A percentile compares a stretch with the other conserved stretches of the same genome.
phyloP scores from a whole-genome alignment of 2,888 invertebrate genomes.

The Palloptera scutellata region DNA sequence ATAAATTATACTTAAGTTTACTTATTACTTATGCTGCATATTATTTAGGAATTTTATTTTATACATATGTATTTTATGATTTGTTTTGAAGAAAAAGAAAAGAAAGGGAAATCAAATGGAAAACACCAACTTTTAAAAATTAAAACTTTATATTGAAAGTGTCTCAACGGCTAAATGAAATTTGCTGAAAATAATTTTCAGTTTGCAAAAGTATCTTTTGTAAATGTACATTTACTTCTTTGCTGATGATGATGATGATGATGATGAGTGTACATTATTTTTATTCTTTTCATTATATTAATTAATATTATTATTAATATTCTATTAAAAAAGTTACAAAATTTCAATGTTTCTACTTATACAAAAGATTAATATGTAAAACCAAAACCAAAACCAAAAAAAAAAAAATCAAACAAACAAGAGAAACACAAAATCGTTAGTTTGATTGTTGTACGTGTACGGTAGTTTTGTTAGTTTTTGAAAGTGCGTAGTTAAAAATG shows the following conservation, averaged over 20 bases:
- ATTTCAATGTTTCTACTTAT: too few species aligned
- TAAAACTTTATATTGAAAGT: slow-evolving; percentile 42
- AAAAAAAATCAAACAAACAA: too few species aligned
- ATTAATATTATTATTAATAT: slow-evolving; percentile 14
- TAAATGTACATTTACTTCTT: too few species aligned
- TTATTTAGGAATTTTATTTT: too few species aligned
- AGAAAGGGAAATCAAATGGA: slow-evolving; percentile 5
- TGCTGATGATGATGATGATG: too few species aligned
- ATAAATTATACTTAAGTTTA: too few species aligned
- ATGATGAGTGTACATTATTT: slow-evolving; percentile 2
- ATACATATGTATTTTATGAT: too few species aligned
- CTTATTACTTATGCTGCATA: too few species aligned
- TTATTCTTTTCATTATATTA: slow-evolving; percentile 15
- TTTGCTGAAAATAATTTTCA: slow-evolving; percentile 17
- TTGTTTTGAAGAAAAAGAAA: not conserved
- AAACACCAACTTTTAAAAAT: not conserved
- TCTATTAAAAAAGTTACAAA: not conserved
- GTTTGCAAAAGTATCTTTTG: slow-evolving; percentile 23
- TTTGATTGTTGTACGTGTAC: not conserved
- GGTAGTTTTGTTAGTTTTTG: slow-evolving; percentile 5
- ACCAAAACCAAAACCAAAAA: too few species aligned
- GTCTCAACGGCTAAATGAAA: slow-evolving; percentile 55
- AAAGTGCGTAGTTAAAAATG: slow-evolving; percentile 5
- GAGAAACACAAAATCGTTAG: not conserved
- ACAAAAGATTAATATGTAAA: too few species aligned